Conservation (phyloP, 2,797 vertebrate species). For the Sebastes ruberrimus region DNA sequence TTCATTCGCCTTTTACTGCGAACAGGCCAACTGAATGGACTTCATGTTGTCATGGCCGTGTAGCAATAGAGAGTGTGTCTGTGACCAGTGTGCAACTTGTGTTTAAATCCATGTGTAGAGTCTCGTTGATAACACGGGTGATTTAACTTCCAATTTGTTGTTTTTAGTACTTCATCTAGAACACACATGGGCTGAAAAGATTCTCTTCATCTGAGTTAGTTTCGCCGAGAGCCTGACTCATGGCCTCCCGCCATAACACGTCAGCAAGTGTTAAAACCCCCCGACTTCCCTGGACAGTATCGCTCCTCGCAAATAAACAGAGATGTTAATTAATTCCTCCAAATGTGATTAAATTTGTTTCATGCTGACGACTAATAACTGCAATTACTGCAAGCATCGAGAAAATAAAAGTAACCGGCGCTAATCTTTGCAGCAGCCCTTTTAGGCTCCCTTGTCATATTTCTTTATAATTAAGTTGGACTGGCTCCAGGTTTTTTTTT, state of each 20-base stretch:
- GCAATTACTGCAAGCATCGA: conserved; percentile 65
- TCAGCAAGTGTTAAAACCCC: conserved; percentile 2
- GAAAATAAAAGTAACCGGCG: conserved; percentile 57
- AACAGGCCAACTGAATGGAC: background rate
- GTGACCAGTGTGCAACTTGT: background rate
- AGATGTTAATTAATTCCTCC: conserved; percentile 65
- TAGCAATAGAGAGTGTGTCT: background rate
- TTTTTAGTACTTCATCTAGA: conserved; percentile 20
- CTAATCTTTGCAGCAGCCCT: conserved; percentile 50
- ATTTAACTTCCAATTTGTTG: conserved; percentile 36
- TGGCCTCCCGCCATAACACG: background rate
- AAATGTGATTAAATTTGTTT: conserved; percentile 66
- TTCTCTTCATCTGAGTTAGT: background rate
- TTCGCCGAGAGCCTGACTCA: background rate
- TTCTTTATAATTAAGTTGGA: conserved; percentile 75
- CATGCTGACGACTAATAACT: conserved; percentile 66
- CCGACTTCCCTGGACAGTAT: conserved; percentile 16
- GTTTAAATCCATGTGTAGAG: background rate
- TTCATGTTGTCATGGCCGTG: background rate
- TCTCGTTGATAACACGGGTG: background rate
- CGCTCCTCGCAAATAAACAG: conserved; percentile 53
- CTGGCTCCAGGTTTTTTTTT: conserved; percentile 40
- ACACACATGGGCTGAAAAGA: background rate
- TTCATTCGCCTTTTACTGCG: too few species aligned
- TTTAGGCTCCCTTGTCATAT: conserved; percentile 63